Percentiles rank a stretch among this genome's conserved stretches.
phyloP scores from a whole-genome alignment of 2,797 vertebrate genomes.

The Sorex maritimensis region DNA sequence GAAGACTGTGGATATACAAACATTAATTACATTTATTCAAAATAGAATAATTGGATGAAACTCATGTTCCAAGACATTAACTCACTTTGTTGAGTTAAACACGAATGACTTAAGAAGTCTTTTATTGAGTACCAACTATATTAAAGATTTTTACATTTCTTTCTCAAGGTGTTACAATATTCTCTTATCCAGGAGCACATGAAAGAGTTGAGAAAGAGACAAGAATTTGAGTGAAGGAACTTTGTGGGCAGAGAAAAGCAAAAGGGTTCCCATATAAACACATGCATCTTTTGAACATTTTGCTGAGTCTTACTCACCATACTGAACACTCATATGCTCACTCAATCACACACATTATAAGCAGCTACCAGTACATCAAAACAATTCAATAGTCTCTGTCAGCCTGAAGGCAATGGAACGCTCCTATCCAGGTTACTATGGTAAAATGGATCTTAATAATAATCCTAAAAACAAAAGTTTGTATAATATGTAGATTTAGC shows the following conservation, averaged over 20 bases:
- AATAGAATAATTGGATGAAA: conserved; percentile 12
- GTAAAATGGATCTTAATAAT: conserved; percentile 28
- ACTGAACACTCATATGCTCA: too few relatives aligned
- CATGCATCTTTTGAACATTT: not conserved
- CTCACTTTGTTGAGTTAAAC: conserved; percentile 49
- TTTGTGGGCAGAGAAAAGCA: conserved; percentile 1
- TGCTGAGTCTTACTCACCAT: not conserved
- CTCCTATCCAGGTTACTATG: not conserved
- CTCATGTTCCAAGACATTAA: not conserved
- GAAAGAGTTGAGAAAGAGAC: not conserved
- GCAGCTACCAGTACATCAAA: not conserved
- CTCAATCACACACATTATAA: not conserved
- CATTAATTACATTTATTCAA: conserved; percentile 7
- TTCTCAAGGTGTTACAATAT: conserved; percentile 29
- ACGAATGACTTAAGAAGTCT: not conserved
- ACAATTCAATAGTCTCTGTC: not conserved
- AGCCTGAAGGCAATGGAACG: not conserved
- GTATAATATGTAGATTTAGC: not conserved
- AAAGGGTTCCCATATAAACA: not conserved
- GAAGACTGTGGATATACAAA: not conserved
- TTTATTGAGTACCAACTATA: not conserved
- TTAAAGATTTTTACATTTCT: conserved; percentile 43
- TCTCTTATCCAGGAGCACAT: conserved; percentile 16
- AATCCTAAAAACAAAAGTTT: not conserved
- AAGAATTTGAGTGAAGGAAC: not conserved